These are phyloP conservation scores for Dinomys branickii DNA, from an alignment of 2,113 vertebrate genomes.

Conservation along the genomic window DNA sequence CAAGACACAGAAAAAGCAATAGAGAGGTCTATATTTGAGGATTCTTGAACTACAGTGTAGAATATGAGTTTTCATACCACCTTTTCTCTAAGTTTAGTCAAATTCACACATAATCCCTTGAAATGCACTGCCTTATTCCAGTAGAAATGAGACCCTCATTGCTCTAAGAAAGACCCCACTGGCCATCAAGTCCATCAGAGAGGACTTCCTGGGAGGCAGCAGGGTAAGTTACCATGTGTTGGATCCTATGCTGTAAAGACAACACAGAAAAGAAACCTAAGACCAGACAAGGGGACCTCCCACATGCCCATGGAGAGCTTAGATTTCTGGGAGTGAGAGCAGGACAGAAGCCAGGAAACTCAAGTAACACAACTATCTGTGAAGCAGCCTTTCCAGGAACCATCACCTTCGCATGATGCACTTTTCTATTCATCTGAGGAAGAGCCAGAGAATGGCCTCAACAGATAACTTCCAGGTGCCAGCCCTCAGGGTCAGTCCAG, in stretches of 20 bases:
- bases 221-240: not conserved
- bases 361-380: not conserved
- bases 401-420: not conserved
- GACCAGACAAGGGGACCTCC: not conserved
- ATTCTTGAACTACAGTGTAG: not conserved
- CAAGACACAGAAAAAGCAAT: constrained; percentile 19
- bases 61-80: not conserved
- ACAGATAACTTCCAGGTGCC: not conserved
- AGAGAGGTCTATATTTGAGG: not conserved
- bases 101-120: constrained; percentile 23
- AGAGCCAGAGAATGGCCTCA: constrained; percentile 40
- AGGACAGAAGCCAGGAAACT: not conserved
- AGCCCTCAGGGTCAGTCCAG: not conserved
- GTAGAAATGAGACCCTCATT: not conserved
- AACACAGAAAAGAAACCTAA: not conserved
- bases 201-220: not conserved
- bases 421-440: not conserved
- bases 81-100: not conserved
- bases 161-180: not conserved
- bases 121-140: not conserved
- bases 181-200: not conserved
- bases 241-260: not conserved
- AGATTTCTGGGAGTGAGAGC: not conserved
- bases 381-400: constrained; percentile 44
- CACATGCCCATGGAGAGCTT: not conserved